phyloP scores from a whole-genome alignment of 2,888 invertebrate genomes.

The Drosophila kanekoi region DNA sequence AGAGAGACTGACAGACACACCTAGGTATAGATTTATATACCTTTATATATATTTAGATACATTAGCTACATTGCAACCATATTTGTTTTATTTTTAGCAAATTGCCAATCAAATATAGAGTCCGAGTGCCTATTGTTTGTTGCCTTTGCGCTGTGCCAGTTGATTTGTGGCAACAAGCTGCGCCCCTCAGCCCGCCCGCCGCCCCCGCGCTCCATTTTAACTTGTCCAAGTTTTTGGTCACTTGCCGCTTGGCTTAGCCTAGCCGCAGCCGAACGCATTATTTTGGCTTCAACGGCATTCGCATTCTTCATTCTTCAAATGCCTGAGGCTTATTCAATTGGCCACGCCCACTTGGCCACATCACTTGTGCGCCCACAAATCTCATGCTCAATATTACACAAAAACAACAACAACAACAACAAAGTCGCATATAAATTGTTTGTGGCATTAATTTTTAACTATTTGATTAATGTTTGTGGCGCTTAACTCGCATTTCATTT shows the following conservation, averaged over 20 bases:
- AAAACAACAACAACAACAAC: background rate
- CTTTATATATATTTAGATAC: constrained; percentile 4
- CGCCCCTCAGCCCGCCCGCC: background rate
- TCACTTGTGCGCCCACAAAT: no score
- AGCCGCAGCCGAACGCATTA: constrained; percentile 36
- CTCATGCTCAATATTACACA: no score
- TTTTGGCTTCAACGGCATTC: constrained; percentile 53
- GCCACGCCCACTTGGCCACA: constrained; percentile 25
- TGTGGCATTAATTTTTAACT: constrained; percentile 26
- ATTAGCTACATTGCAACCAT: constrained; percentile 21
- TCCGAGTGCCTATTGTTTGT: constrained; percentile 5
- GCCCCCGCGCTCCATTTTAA: background rate
- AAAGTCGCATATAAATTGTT: constrained; percentile 13
- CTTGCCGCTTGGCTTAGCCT: constrained; percentile 47
- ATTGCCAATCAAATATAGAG: constrained; percentile 60
- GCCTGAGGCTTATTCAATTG: constrained; percentile 11
- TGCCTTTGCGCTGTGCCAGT: constrained; percentile 16
- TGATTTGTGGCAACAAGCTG: constrained; percentile 17
- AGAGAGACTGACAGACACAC: constrained; percentile 4
- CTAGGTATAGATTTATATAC: constrained; percentile 1
- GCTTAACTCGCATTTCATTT: constrained; percentile 34
- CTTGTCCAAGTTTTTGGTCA: constrained; percentile 60
- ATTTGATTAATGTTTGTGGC: constrained; percentile 41
- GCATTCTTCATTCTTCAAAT: constrained; percentile 37
- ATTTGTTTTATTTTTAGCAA: constrained; percentile 64